Percentiles rank a stretch among this genome's conserved stretches.
These are phyloP conservation scores for Drosophila cardini DNA, from an alignment of 1,140 invertebrate genomes.

Conservation along the genomic window DNA sequence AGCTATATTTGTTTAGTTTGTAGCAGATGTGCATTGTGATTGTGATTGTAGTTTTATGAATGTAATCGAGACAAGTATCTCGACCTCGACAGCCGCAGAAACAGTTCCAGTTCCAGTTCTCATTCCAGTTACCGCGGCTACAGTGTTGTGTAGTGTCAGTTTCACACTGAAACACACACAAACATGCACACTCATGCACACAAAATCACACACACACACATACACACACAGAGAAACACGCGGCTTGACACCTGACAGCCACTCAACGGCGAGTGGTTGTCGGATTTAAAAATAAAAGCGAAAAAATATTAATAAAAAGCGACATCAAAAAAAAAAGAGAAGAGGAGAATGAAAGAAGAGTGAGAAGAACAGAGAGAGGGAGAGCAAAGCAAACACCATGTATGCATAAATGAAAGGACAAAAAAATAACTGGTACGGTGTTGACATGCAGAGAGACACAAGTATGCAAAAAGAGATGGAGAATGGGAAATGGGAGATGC, in stretches of 20 bases:
- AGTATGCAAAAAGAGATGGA: neutral
- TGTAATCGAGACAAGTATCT: conserved; percentile 39
- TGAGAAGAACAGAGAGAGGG: conserved; percentile 6
- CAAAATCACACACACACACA: conserved; percentile 33
- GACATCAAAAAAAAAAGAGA: conserved; percentile 42
- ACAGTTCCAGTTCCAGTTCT: conserved; percentile 14
- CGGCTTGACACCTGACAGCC: conserved; percentile 76
- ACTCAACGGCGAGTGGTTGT: conserved; percentile 77
- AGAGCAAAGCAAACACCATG: conserved; percentile 53
- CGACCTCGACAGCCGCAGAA: conserved; percentile 40
- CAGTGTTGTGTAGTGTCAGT: conserved; percentile 56
- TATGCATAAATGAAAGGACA: conserved; percentile 72
- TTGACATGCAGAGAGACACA: conserved; percentile 32
- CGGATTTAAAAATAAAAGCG: conserved; percentile 71
- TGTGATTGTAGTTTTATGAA: conserved; percentile 32
- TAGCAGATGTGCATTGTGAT: neutral
- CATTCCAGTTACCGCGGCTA: conserved; percentile 12
- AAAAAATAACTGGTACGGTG: conserved; percentile 41
- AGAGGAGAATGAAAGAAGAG: conserved; percentile 4
- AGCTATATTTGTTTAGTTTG: neutral
- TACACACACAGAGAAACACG: conserved; percentile 40
- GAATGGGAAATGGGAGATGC: conserved; percentile 4
- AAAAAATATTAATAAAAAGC: conserved; percentile 54
- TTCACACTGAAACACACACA: conserved; percentile 42
- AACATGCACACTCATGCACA: conserved; percentile 5